Evolutionary conservation across 2,113 vertebrate species (phyloP), one percentile per base, ranked within the genome.

Genomic region (Syngnathoides biaculeatus): DNA sequence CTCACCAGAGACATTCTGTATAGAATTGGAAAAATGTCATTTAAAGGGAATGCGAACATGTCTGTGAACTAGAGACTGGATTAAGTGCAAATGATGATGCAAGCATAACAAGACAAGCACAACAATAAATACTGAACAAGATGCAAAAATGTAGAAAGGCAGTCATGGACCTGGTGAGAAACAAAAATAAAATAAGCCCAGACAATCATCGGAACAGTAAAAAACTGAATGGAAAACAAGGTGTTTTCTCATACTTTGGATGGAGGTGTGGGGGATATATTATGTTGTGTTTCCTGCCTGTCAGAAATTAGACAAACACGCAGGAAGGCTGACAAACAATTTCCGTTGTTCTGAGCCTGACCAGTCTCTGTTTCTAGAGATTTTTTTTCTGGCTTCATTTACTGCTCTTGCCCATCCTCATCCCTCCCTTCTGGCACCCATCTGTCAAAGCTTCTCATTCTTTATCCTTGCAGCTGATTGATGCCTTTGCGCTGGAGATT

Each of bases 401-500:
- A 50, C 1, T 14, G 5, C 19, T 12, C 12, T 26, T 20, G 10
- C 1, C 8, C 14, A n/a, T 3, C 58, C 2, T 59, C 67, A 19
- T 73, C 47, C 55, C 58, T 5, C 4, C 45, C 42, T 35, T 58
- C 9, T 57, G 39, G 0, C 20, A 0, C 45, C 55, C 22, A 20
- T 14, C 57, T n/a, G 14, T 67, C 66, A 61, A 15, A 73, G 4
- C 50, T 10, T 68, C 45, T 71, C 19, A 3, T 43, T 71, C 60
- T 64, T 45, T 79, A 62, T 65, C 24, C 52, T 65, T 73, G 68
- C 86, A 98, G 96, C 93, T 98, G 84, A 92, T 98, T 88, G 94
- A 98, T 90, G 93, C 95, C 2, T 95, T 97, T 71, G 94, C 93
- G 40, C 91, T 88, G 50, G 95, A 97, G 92, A 94, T 98, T 24